Evolutionary conservation across 2,113 vertebrate species (phyloP).

Genomic region (Mormyrus iriodes): DNA sequence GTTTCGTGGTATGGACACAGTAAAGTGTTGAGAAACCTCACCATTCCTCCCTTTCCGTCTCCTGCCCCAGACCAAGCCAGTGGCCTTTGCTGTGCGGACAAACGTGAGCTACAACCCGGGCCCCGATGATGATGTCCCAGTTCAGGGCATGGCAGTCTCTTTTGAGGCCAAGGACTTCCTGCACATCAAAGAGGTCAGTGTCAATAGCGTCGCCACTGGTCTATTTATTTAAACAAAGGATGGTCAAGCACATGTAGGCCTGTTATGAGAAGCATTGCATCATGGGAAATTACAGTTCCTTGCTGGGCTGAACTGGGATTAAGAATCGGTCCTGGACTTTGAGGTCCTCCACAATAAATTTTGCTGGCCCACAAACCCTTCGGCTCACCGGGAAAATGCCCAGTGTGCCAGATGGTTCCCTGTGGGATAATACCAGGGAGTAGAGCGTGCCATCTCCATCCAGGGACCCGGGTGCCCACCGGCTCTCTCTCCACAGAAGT

Average conservation of each 20-base stretch:
- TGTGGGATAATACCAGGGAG: background rate
- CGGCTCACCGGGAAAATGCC: background rate
- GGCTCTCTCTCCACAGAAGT: slow-evolving; percentile 68
- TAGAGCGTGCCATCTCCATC: background rate
- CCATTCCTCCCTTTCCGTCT: background rate
- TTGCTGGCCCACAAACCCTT: background rate
- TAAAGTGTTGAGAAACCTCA: background rate
- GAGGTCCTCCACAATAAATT: background rate
- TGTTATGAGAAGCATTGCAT: background rate
- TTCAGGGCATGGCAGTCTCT: slow-evolving; percentile 93
- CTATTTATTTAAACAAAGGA: background rate
- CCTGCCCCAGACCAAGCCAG: slow-evolving; percentile 79
- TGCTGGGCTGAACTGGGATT: background rate
- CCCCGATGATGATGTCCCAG: slow-evolving; percentile 82
- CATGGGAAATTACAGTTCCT: background rate
- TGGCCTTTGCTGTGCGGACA: slow-evolving; percentile 91
- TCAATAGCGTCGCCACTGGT: background rate
- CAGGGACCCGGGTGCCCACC: background rate
- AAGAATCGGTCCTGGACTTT: background rate
- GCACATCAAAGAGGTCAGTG: slow-evolving; percentile 91
- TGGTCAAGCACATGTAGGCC: background rate
- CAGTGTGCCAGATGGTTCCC: background rate
- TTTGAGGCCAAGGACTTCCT: slow-evolving; percentile 96
- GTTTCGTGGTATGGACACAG: background rate
- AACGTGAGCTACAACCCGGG: slow-evolving; percentile 92